phyloP scores from a whole-genome alignment of 2,113 vertebrate species.

The Dipodomys stephensi region DNA sequence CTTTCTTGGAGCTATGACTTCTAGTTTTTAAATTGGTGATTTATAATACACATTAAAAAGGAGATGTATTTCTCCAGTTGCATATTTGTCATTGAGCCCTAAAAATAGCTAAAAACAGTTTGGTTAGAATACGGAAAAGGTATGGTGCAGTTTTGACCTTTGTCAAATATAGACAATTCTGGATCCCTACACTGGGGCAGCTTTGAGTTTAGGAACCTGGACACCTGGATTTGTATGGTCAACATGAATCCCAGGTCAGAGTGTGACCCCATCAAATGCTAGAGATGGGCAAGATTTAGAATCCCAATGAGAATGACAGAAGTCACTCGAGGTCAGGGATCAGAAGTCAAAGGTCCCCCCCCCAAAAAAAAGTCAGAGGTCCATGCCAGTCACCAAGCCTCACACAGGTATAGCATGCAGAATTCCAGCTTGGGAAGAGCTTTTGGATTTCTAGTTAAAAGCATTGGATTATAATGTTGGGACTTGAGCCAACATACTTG shows the following conservation, averaged over 20 bases:
- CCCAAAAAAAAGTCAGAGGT: not conserved
- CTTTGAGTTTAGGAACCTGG: not conserved
- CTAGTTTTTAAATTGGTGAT: constrained; percentile 27
- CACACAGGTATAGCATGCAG: not conserved
- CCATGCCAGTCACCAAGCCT: not conserved
- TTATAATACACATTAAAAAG: not conserved
- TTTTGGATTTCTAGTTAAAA: constrained; percentile 10
- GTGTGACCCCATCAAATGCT: not conserved
- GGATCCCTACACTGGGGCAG: not conserved
- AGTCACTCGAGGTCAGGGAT: not conserved
- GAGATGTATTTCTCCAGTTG: not conserved
- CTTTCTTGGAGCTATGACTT: not conserved
- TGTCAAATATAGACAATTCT: not conserved
- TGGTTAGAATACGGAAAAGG: not conserved
- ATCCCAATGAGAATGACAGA: not conserved
- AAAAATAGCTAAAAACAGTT: not conserved
- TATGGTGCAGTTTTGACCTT: not conserved
- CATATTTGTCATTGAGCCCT: not conserved
- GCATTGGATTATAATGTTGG: not conserved
- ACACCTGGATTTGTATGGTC: not conserved
- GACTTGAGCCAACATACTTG: not conserved
- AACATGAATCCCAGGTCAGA: not conserved
- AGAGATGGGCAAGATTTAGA: not conserved
- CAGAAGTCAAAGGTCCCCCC: not conserved
- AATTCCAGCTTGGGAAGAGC: not conserved